Conservation (phyloP, 1,140 invertebrate species). For the Manduca sexta region DNA sequence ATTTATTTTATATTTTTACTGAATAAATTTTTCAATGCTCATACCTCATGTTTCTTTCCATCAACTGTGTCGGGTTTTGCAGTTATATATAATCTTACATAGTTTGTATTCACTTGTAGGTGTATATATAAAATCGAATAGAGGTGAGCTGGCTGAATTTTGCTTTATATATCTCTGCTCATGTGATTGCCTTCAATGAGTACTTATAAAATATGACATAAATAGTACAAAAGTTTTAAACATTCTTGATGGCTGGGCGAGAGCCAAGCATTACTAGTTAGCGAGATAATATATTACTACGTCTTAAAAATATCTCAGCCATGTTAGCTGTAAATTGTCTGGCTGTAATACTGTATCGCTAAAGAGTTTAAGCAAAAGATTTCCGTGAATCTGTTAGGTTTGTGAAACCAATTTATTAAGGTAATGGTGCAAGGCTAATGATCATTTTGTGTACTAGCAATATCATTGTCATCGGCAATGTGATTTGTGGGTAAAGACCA, state of each 20-base stretch:
- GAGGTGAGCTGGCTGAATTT: no score
- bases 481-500: no score
- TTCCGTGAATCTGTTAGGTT: slow-evolving; percentile 16
- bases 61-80: no score
- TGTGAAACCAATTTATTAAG: slow-evolving; percentile 31
- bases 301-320: slow-evolving; percentile 29
- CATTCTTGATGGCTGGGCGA: neutral
- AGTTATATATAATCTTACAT: no score
- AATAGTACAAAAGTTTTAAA: slow-evolving; percentile 2
- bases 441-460: slow-evolving; percentile 14
- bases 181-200: no score
- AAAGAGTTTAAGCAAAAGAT: slow-evolving; percentile 1
- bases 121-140: no score
- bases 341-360: slow-evolving; percentile 23
- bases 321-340: slow-evolving; percentile 31
- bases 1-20: no score
- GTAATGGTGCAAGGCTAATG: slow-evolving; percentile 42
- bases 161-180: no score
- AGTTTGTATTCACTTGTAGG: no score
- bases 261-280: slow-evolving; percentile 39
- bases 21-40: no score
- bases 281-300: slow-evolving; percentile 25
- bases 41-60: no score
- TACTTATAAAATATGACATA: neutral
- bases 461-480: neutral